Percentiles rank a stretch among this genome's conserved stretches.
Conservation (phyloP, 2,888 invertebrate genomes). For the Drosophila percnosoma region DNA sequence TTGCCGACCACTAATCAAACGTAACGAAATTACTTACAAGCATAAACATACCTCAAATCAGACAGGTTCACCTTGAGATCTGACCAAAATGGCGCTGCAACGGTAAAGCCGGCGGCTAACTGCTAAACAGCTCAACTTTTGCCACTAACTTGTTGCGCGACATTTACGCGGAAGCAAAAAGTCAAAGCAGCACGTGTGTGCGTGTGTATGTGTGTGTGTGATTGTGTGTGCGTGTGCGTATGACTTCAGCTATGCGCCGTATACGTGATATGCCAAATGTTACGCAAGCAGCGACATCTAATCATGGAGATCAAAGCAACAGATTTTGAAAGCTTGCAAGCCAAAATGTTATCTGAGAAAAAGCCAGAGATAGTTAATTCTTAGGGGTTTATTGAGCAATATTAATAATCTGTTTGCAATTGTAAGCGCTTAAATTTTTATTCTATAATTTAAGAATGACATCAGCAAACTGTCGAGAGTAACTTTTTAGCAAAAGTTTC, state of each 20-base stretch:
- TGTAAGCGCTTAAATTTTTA: background rate
- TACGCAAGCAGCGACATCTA: constrained; percentile 29
- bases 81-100: constrained; percentile 79
- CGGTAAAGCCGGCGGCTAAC: constrained; percentile 66
- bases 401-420: background rate
- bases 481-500: background rate
- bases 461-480: background rate
- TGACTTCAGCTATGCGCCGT: constrained; percentile 48
- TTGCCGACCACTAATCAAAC: constrained; percentile 78
- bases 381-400: background rate
- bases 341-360: background rate
- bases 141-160: constrained; percentile 81
- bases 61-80: constrained; percentile 83
- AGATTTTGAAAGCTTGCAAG: background rate
- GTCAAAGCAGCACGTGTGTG: constrained; percentile 25
- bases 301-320: constrained; percentile 21
- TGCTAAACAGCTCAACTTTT: constrained; percentile 25
- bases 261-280: constrained; percentile 73
- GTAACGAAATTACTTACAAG: constrained; percentile 72
- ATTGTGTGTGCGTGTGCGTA: constrained; percentile 13
- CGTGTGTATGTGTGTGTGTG: constrained; percentile 5
- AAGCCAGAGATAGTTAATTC: background rate
- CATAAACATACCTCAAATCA: constrained; percentile 73
- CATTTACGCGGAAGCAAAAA: constrained; percentile 82
- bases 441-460: background rate